Evolutionary conservation across 2,113 vertebrate species (phyloP).

Genomic region (Alethe castanea): DNA sequence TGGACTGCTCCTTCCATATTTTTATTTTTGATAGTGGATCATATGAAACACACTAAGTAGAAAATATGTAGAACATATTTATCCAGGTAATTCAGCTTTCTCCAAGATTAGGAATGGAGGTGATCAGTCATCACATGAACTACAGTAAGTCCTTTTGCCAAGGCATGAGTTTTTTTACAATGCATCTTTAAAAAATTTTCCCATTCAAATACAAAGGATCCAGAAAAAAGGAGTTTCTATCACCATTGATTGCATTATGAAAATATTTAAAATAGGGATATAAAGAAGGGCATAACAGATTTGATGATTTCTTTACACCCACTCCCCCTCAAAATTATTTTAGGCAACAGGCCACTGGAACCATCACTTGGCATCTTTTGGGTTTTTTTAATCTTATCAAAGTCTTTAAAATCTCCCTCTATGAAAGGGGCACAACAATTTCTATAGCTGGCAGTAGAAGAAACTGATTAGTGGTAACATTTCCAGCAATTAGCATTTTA

Average conservation of each 20-base stretch:
- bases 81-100: background rate
- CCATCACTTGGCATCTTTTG: background rate
- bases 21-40: background rate
- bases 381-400: background rate
- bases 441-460: background rate
- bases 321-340: background rate
- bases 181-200: background rate
- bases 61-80: background rate
- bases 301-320: background rate
- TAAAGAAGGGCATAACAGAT: background rate
- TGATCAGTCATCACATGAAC: background rate
- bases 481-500: conserved; percentile 30
- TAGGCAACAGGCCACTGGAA: background rate
- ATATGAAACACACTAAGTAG: background rate
- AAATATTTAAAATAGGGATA: background rate
- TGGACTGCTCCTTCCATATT: background rate
- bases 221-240: background rate
- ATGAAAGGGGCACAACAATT: background rate
- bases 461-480: background rate
- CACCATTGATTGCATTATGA: background rate
- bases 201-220: background rate
- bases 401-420: background rate
- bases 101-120: background rate
- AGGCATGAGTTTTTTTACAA: background rate
- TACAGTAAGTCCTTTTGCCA: background rate